These are phyloP conservation scores for Drosophila parabipectinata DNA, from an alignment of 1,140 invertebrate species.

Conservation along the genomic window DNA sequence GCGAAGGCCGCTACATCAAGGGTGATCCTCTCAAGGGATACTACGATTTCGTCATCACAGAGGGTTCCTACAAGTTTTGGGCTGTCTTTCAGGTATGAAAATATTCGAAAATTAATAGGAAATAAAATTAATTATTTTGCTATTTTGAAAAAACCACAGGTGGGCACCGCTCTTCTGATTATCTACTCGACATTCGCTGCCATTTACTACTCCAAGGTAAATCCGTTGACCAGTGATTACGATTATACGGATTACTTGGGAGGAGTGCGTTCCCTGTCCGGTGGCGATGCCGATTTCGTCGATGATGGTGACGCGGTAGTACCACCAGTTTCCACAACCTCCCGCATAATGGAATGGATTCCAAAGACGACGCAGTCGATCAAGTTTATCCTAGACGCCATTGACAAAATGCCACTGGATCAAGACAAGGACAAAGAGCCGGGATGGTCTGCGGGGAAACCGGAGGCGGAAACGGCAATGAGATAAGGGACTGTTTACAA, in stretches of 20 bases:
- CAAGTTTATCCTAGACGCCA: slow-evolving; percentile 79
- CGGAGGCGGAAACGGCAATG: slow-evolving; percentile 24
- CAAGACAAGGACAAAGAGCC: slow-evolving; percentile 42
- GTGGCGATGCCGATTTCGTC: slow-evolving; percentile 84
- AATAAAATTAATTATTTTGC: not conserved
- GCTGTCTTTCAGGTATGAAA: slow-evolving; percentile 90
- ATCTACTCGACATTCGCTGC: slow-evolving; percentile 93
- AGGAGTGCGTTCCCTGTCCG: slow-evolving; percentile 85
- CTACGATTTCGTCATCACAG: slow-evolving; percentile 93
- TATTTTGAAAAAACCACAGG: slow-evolving; percentile 83
- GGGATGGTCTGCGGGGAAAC: slow-evolving; percentile 46
- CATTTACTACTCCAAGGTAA: slow-evolving; percentile 93
- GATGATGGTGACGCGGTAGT: slow-evolving; percentile 59
- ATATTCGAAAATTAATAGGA: not conserved
- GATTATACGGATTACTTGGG: slow-evolving; percentile 89
- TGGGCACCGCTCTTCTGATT: slow-evolving; percentile 90
- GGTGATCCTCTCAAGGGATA: slow-evolving; percentile 90
- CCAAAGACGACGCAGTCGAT: slow-evolving; percentile 70
- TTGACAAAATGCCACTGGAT: slow-evolving; percentile 78
- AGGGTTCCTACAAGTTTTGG: slow-evolving; percentile 94
- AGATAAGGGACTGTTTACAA: slow-evolving; percentile 36
- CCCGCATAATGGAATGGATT: slow-evolving; percentile 64
- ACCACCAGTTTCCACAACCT: slow-evolving; percentile 23
- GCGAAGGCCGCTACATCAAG: slow-evolving; percentile 84
- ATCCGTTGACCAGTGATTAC: slow-evolving; percentile 90